Evolutionary conservation across 64 coral and sea anemone genomes (phyloP).

Genomic region (Dendrophyllia cribrosa): DNA sequence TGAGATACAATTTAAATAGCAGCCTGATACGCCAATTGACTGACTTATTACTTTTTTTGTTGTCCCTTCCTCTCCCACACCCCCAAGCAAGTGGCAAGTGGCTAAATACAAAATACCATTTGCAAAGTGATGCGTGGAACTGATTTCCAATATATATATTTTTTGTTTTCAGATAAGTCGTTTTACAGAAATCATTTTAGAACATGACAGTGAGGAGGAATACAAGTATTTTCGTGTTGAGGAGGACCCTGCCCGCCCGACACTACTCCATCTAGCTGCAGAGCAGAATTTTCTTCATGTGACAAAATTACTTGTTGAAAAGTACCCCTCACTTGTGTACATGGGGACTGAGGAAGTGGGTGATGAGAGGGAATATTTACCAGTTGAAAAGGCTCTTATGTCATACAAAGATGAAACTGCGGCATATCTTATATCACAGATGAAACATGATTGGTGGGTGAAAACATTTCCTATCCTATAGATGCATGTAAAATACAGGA

Average conservation of each 20-base stretch:
- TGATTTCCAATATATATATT: neutral
- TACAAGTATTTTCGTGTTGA: constrained; percentile 81
- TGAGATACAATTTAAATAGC: too few species aligned
- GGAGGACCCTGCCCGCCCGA: constrained; percentile 63
- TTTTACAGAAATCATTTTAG: constrained; percentile 88
- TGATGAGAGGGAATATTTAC: constrained; percentile 43
- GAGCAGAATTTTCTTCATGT: constrained; percentile 61
- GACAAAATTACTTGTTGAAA: constrained; percentile 74
- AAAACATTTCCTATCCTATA: neutral
- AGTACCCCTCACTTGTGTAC: constrained; percentile 67
- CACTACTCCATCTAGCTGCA: constrained; percentile 77
- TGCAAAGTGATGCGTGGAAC: too few species aligned
- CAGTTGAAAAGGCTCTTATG: constrained; percentile 78
- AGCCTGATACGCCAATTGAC: too few species aligned
- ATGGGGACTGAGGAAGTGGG: constrained; percentile 53
- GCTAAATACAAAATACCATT: too few species aligned
- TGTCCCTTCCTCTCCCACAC: too few species aligned
- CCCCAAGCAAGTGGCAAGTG: too few species aligned
- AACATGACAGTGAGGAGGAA: constrained; percentile 41
- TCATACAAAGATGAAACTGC: constrained; percentile 74
- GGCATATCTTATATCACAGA: constrained; percentile 78
- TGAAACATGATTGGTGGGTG: constrained; percentile 76
- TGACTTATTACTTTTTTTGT: too few species aligned
- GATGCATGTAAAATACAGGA: too few species aligned
- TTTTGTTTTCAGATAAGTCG: constrained; percentile 68